Evolutionary conservation across 2,797 vertebrate genomes (phyloP).

Genomic region (Fistularia commersonii): DNA sequence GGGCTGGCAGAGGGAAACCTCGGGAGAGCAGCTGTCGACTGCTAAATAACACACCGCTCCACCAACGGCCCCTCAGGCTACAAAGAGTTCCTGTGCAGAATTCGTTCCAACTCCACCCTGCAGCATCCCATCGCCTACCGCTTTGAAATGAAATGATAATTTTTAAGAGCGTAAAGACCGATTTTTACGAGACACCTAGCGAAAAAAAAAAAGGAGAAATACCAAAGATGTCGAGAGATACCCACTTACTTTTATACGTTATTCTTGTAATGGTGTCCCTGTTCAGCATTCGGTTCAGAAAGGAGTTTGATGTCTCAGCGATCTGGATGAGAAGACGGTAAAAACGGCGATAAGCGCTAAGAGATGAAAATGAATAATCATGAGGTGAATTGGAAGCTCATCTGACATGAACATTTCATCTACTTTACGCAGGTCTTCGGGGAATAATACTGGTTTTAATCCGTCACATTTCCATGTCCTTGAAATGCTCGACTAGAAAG

Average conservation of each 20-base stretch:
- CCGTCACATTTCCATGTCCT: conserved; percentile 24
- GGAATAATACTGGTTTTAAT: conserved; percentile 15
- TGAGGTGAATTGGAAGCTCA: conserved; percentile 3
- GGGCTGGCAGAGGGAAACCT: conserved; percentile 27
- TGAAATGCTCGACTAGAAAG: conserved; percentile 23
- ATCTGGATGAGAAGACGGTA: conserved; percentile 74
- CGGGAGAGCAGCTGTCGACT: conserved; percentile 40
- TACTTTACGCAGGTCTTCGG: no score
- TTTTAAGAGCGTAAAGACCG: not conserved
- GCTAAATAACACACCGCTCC: conserved; percentile 11
- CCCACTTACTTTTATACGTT: conserved; percentile 98
- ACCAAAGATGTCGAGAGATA: not conserved
- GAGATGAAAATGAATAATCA: not conserved
- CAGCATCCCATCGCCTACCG: conserved; percentile 3
- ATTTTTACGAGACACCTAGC: not conserved
- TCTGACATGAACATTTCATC: conserved; percentile 22
- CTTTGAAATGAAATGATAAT: conserved; percentile 7
- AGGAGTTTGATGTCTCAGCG: conserved; percentile 94
- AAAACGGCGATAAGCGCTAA: conserved; percentile 1
- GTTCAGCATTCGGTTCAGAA: conserved; percentile 98
- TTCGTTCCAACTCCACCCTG: conserved; percentile 1
- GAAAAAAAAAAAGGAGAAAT: not conserved
- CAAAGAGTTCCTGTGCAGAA: conserved; percentile 10
- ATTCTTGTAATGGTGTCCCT: conserved; percentile 99
- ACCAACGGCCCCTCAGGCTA: conserved; percentile 17